Conservation (phyloP, 2,888 invertebrate genomes). For the Limnephilus marmoratus region DNA sequence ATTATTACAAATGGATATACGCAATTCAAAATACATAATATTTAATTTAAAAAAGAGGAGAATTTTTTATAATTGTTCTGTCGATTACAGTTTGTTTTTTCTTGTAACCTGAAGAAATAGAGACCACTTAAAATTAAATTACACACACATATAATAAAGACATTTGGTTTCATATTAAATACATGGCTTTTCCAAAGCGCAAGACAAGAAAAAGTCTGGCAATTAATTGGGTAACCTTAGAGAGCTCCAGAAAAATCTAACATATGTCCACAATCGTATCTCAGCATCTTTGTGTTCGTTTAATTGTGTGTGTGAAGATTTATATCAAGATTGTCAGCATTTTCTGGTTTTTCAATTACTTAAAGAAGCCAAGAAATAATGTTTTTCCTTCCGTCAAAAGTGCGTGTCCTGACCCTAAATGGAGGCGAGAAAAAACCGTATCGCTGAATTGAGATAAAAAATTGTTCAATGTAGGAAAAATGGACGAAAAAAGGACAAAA, state of each 20-base stretch:
- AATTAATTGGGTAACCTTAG: background rate
- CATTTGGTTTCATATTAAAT: too few species aligned
- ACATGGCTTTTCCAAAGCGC: background rate
- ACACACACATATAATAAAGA: too few species aligned
- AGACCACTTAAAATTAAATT: too few species aligned
- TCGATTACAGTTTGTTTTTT: too few species aligned
- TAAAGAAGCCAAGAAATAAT: background rate
- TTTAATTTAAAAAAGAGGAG: too few species aligned
- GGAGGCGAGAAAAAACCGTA: background rate
- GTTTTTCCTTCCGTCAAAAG: background rate
- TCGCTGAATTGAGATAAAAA: background rate
- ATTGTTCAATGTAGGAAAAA: constrained; percentile 24
- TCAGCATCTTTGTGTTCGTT: background rate
- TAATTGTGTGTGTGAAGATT: background rate
- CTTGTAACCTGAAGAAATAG: too few species aligned
- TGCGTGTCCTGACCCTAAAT: background rate
- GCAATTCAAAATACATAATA: too few species aligned
- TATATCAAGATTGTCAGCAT: background rate
- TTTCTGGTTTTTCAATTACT: background rate
- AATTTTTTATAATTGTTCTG: too few species aligned
- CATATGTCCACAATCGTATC: background rate
- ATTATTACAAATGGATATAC: too few species aligned
- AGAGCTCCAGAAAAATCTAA: background rate
- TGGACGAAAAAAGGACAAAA: constrained; percentile 20
- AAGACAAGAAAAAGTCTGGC: background rate